Percentiles rank a stretch among this genome's conserved stretches.
Evolutionary conservation across 1,140 invertebrate genomes (phyloP).

Genomic region (Potamilus streckersoni): DNA sequence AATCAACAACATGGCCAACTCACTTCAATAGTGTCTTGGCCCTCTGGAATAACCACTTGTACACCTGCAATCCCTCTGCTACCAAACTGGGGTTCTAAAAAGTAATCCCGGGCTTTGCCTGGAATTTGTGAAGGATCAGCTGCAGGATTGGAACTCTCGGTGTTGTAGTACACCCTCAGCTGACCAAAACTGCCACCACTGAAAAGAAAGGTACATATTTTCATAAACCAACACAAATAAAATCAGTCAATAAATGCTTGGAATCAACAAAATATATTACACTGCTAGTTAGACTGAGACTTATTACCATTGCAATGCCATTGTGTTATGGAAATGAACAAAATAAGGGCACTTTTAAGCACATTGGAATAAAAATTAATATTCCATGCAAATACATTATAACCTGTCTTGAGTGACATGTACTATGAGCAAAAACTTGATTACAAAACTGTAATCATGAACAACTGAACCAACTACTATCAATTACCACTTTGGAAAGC

Average conservation of each 20-base stretch:
- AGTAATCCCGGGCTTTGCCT: conserved; percentile 32
- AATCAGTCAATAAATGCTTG: background rate
- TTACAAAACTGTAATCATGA: too few species aligned
- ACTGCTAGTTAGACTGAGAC: background rate
- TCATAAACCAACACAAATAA: background rate
- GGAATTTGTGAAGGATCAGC: conserved; percentile 26
- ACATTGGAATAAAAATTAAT: too few species aligned
- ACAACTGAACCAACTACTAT: too few species aligned
- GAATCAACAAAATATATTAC: background rate
- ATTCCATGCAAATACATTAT: too few species aligned
- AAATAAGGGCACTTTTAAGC: background rate
- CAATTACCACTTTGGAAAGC: too few species aligned
- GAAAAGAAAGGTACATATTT: conserved; percentile 16
- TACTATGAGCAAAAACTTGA: too few species aligned
- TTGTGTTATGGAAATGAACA: background rate
- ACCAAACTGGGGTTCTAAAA: conserved; percentile 31
- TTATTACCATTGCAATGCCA: background rate
- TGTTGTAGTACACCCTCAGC: conserved; percentile 54
- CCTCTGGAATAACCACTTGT: conserved; percentile 22
- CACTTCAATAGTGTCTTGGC: conserved; percentile 27
- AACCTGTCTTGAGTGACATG: too few species aligned
- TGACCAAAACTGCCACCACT: conserved; percentile 57
- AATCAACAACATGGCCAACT: background rate
- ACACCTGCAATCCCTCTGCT: conserved; percentile 30
- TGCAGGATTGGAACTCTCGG: conserved; percentile 30